Conservation (phyloP, 2,888 invertebrate genomes). For the Apocheima hispidaria region DNA sequence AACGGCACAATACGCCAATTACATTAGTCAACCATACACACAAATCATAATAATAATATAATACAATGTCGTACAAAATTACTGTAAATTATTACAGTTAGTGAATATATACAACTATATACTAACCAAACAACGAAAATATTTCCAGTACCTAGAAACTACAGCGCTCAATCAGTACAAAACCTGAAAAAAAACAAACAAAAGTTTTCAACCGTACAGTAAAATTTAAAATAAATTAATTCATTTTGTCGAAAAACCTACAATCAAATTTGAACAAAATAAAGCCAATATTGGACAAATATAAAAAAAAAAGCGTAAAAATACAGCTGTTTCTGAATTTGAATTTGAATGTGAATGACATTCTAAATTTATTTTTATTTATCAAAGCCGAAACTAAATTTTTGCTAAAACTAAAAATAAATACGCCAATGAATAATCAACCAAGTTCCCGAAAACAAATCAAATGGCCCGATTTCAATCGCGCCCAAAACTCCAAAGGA, state of each 20-base stretch:
- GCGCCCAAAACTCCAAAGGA: conserved; percentile 23
- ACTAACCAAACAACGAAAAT: background rate
- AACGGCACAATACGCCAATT: no score
- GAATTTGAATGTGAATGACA: no score
- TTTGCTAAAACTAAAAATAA: background rate
- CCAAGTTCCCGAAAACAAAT: background rate
- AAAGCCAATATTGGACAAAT: background rate
- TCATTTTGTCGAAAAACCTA: conserved; percentile 3
- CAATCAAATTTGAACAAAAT: background rate
- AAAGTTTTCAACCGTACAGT: conserved; percentile 8
- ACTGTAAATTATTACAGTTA: no score
- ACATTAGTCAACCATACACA: no score
- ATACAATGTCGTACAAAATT: no score
- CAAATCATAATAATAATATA: no score
- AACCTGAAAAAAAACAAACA: background rate
- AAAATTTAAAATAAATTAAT: background rate
- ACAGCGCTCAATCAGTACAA: background rate
- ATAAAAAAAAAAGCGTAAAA: no score
- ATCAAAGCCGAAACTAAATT: no score
- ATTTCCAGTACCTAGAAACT: background rate
- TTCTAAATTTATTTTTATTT: no score
- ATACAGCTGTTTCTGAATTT: background rate
- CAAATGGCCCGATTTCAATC: conserved; percentile 10
- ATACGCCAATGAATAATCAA: background rate
- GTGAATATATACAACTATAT: no score